phyloP scores from a whole-genome alignment of 2,113 vertebrate genomes.

The Cynoglossus semilaevis region DNA sequence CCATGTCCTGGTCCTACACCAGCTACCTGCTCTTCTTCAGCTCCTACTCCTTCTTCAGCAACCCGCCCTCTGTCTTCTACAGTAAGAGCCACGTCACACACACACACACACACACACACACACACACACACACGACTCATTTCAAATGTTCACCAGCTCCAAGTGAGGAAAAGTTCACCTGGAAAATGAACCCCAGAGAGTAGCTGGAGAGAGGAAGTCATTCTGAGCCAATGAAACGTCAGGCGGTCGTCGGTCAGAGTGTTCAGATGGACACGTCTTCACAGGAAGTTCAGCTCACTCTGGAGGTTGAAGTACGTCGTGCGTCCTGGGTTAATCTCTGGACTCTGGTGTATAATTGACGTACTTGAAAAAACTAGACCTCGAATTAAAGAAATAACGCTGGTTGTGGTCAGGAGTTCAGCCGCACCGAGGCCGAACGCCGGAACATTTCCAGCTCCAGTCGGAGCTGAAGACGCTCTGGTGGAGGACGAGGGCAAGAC shows the following conservation, averaged over 20 bases:
- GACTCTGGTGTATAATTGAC: background rate
- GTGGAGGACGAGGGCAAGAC: too few species aligned
- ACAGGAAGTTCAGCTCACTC: background rate
- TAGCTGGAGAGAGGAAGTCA: constrained; percentile 15
- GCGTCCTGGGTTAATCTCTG: constrained; percentile 2
- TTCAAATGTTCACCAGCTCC: too few species aligned
- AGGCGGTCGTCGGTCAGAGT: background rate
- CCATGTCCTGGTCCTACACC: constrained; percentile 88
- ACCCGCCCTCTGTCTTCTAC: constrained; percentile 88
- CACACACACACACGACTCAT: too few species aligned
- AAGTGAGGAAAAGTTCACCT: too few species aligned
- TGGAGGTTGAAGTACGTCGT: background rate
- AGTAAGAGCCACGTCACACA: constrained; percentile 74
- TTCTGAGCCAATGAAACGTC: constrained; percentile 30
- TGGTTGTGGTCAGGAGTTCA: too few species aligned
- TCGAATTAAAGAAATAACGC: background rate
- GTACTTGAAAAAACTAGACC: too few species aligned
- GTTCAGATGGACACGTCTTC: constrained; percentile 9
- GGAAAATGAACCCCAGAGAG: too few species aligned
- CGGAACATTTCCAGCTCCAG: too few species aligned
- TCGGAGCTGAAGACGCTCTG: too few species aligned
- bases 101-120: too few species aligned
- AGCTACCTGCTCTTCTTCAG: constrained; percentile 91
- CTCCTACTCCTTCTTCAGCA: constrained; percentile 89
- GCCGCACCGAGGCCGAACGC: too few species aligned